Conservation (phyloP, 2,113 vertebrate species). For the Solea senegalensis region DNA sequence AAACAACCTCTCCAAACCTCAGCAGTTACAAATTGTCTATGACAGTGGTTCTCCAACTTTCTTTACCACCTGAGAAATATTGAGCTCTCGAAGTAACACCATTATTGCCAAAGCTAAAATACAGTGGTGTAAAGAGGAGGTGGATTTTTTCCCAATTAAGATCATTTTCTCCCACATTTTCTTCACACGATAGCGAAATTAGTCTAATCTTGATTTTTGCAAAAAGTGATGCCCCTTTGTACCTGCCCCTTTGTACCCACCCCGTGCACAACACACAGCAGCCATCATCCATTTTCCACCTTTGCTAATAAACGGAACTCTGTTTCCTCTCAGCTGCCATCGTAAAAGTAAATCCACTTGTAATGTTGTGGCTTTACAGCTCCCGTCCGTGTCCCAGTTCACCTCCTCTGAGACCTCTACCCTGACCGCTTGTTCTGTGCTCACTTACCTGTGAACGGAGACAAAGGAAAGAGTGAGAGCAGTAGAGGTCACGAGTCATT, state of each 20-base stretch:
- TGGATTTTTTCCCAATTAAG: too few relatives aligned
- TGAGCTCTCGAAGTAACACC: too few relatives aligned
- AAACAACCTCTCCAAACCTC: neutral
- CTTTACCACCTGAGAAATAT: too few relatives aligned
- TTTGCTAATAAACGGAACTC: slow-evolving; percentile 4
- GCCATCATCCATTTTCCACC: slow-evolving; percentile 8
- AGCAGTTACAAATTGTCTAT: neutral
- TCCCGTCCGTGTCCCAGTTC: neutral
- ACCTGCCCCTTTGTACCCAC: neutral
- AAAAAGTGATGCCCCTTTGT: too few relatives aligned
- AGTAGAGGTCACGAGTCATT: slow-evolving; percentile 20
- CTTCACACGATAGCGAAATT: too few relatives aligned
- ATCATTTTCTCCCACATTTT: too few relatives aligned
- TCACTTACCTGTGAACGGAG: neutral
- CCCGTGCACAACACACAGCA: slow-evolving; percentile 12
- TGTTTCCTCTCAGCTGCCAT: slow-evolving; percentile 15
- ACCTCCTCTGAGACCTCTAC: slow-evolving; percentile 22
- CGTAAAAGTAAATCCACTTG: slow-evolving; percentile 21
- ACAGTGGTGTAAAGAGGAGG: too few relatives aligned
- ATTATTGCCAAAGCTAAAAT: too few relatives aligned
- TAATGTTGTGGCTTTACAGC: neutral
- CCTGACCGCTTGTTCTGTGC: neutral
- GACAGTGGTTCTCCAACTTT: neutral
- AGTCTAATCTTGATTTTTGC: too few relatives aligned
- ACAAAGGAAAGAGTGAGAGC: neutral